Percentiles rank a stretch among this genome's conserved stretches.
These are phyloP conservation scores for Pan paniscus DNA, from an alignment of 2,113 vertebrate species.

Conservation along the genomic window DNA sequence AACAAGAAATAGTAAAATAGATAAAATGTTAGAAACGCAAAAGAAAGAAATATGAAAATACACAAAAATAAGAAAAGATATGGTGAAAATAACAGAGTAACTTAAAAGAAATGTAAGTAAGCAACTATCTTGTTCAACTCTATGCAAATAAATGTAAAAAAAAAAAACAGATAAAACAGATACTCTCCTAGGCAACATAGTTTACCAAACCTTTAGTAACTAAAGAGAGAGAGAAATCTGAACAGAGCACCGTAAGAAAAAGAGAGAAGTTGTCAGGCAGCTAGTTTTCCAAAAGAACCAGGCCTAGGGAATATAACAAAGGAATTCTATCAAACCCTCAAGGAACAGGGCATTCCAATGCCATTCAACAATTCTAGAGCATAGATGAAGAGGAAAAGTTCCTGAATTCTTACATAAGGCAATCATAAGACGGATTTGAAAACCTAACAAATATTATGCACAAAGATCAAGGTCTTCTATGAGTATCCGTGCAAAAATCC, in stretches of 20 bases:
- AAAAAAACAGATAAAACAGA: background rate
- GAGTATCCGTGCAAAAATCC: background rate
- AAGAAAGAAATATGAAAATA: background rate
- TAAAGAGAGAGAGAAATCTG: background rate
- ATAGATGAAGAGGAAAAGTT: background rate
- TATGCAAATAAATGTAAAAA: background rate
- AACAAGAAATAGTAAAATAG: background rate
- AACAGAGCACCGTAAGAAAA: background rate
- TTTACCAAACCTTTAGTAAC: background rate
- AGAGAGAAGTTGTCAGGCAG: background rate
- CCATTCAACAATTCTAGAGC: background rate
- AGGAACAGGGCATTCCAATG: background rate
- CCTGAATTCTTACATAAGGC: background rate
- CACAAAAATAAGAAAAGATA: background rate
- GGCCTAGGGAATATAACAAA: background rate
- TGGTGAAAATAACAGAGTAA: background rate
- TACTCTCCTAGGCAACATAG: background rate
- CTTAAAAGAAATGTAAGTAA: background rate
- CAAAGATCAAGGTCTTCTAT: no score
- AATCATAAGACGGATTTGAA: background rate
- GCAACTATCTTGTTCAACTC: background rate
- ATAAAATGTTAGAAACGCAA: background rate
- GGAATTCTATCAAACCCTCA: no score
- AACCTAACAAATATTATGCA: accelerated
- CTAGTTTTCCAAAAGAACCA: background rate